A percentile compares a stretch with the other conserved stretches of the same genome.
Conservation (phyloP, 2,113 vertebrate species). For the Tragulus kanchil region DNA sequence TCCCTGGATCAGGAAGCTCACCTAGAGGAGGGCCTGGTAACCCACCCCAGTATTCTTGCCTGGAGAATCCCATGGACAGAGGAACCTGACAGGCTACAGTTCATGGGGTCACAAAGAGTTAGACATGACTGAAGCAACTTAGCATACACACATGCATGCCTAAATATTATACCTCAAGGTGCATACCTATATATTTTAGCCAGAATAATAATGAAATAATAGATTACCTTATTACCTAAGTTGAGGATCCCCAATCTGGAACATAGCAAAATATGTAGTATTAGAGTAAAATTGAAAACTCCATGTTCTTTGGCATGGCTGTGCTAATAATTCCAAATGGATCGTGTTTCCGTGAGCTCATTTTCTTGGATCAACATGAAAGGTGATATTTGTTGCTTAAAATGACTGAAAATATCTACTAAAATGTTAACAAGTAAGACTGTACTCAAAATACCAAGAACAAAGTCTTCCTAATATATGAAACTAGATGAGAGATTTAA, state of each 20-base stretch:
- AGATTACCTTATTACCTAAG: neutral
- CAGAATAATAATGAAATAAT: slow-evolving; percentile 30
- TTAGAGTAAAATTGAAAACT: slow-evolving; percentile 39
- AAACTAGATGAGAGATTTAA: slow-evolving; percentile 21
- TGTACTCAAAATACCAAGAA: slow-evolving; percentile 32
- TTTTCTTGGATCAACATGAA: slow-evolving; percentile 72
- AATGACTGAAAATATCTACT: slow-evolving; percentile 59
- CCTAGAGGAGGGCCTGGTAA: neutral
- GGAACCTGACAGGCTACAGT: neutral
- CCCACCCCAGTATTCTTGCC: neutral
- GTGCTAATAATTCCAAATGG: slow-evolving; percentile 42
- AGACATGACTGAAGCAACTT: neutral
- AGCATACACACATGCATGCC: neutral
- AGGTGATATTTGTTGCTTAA: slow-evolving; percentile 61
- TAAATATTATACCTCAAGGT: neutral
- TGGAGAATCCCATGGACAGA: neutral
- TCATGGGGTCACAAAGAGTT: neutral
- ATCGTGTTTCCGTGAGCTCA: slow-evolving; percentile 27
- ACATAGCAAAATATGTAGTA: neutral
- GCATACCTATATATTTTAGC: neutral
- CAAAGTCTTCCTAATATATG: neutral
- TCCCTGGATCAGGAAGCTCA: neutral
- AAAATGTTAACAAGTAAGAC: slow-evolving; percentile 64
- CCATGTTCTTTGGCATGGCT: slow-evolving; percentile 16
- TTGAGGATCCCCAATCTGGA: neutral